Evolutionary conservation across 2,797 vertebrate species (phyloP).

Genomic region (Lagorchestes hirsutus): DNA sequence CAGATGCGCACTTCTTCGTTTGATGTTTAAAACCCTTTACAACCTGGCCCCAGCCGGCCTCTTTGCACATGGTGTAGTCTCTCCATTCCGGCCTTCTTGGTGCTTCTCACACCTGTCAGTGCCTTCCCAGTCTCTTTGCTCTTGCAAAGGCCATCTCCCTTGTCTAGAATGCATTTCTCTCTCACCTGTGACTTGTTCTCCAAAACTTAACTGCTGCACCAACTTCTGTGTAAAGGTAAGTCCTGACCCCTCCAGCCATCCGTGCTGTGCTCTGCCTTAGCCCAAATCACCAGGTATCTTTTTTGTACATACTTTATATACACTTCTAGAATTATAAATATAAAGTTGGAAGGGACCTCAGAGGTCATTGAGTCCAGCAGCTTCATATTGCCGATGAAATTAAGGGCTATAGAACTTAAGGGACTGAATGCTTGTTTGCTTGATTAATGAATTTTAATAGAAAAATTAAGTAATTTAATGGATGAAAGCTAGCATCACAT

Average conservation of each 20-base stretch:
- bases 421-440: not conserved
- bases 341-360: not conserved
- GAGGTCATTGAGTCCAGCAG: not conserved
- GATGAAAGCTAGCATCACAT: not conserved
- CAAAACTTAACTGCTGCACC: not conserved
- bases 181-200: not conserved
- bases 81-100: not conserved
- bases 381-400: not conserved
- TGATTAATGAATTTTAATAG: not conserved
- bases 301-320: not conserved
- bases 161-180: not conserved
- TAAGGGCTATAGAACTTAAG: not conserved
- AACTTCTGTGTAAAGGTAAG: not conserved
- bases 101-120: not conserved
- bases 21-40: not conserved
- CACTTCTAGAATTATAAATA: not conserved
- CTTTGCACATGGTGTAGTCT: not conserved
- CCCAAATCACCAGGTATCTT: not conserved
- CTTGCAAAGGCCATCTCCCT: not conserved
- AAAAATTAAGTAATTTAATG: not conserved
- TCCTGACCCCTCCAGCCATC: not conserved
- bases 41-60: not conserved
- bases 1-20: not conserved
- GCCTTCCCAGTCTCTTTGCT: not conserved
- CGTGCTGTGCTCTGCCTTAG: not conserved